Conservation (phyloP, 1,140 invertebrate genomes). For the Tyrophagus putrescentiae region DNA sequence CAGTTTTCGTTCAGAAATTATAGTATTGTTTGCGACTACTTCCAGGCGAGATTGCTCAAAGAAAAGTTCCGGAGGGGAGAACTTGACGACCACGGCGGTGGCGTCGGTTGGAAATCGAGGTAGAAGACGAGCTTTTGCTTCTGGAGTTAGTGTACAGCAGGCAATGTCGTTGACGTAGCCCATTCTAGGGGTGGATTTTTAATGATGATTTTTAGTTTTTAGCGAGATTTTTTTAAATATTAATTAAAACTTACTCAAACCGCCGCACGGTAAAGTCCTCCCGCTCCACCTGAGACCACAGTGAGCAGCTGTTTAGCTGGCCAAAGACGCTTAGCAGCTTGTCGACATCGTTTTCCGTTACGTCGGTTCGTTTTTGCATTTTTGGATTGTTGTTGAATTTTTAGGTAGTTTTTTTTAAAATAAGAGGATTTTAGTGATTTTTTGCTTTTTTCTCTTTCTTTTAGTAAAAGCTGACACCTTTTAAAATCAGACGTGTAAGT, state of each 20-base stretch:
- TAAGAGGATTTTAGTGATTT: too few relatives aligned
- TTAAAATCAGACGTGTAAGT: too few relatives aligned
- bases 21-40: not conserved
- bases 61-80: not conserved
- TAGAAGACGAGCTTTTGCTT: not conserved
- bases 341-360: not conserved
- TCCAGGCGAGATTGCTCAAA: not conserved
- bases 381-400: too few relatives aligned
- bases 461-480: too few relatives aligned
- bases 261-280: not conserved
- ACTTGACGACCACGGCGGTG: not conserved
- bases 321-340: not conserved
- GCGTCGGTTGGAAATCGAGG: not conserved
- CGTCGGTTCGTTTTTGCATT: too few relatives aligned
- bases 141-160: not conserved
- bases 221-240: too few relatives aligned
- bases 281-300: not conserved
- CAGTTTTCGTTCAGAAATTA: not conserved
- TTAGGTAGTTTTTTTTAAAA: too few relatives aligned
- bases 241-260: conserved; percentile 14
- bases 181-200: not conserved
- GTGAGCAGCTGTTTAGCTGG: not conserved
- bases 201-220: not conserved
- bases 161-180: not conserved
- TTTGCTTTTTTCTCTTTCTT: too few relatives aligned